Percentiles rank a stretch among this genome's conserved stretches.
phyloP scores from a whole-genome alignment of 2,113 vertebrate genomes.

The Apodemus speciosus region DNA sequence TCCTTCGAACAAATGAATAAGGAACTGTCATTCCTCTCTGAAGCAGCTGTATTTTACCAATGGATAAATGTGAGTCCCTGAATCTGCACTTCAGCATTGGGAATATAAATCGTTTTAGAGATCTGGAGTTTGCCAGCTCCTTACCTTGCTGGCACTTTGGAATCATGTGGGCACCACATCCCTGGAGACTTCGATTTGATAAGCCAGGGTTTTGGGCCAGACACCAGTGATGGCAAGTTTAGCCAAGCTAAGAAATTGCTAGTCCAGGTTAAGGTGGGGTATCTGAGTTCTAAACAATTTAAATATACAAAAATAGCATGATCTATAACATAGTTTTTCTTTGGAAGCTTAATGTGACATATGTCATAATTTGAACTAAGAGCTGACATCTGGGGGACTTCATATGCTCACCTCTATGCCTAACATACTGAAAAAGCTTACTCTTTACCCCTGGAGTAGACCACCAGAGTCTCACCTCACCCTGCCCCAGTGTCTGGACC shows the following conservation, averaged over 20 bases:
- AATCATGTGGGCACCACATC: not conserved
- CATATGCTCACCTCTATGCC: not conserved
- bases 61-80: conserved; percentile 91
- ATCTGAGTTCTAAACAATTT: not conserved
- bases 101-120: not conserved
- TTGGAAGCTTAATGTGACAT: not conserved
- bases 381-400: not conserved
- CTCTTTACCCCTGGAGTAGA: not conserved
- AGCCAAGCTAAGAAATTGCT: not conserved
- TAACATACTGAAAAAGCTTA: not conserved
- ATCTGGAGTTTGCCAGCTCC: not conserved
- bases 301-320: not conserved
- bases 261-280: not conserved
- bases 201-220: not conserved
- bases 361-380: not conserved
- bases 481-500: not conserved
- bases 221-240: not conserved
- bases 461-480: not conserved
- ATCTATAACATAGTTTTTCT: not conserved
- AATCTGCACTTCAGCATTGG: not conserved
- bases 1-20: conserved; percentile 73
- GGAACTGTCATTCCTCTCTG: conserved; percentile 89
- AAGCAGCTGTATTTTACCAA: conserved; percentile 87
- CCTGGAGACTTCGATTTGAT: not conserved
- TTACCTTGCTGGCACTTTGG: not conserved